Evolutionary conservation across 2,113 vertebrate species (phyloP).

Genomic region (Alligator sinensis): DNA sequence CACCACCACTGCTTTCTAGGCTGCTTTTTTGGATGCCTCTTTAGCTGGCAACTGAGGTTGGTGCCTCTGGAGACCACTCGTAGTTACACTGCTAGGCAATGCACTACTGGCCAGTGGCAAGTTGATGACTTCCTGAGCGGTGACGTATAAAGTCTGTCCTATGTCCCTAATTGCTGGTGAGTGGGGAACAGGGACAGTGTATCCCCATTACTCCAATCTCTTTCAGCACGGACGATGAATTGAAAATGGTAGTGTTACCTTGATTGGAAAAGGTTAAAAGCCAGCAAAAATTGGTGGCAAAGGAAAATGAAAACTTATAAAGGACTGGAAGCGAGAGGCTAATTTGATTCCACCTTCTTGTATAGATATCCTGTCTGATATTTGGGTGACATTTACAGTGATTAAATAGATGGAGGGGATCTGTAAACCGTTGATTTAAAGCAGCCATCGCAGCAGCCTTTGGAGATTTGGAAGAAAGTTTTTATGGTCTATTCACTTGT

Average conservation of each 20-base stretch:
- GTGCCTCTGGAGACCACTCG: no score
- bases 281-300: not conserved
- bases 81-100: no score
- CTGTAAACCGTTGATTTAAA: conserved; percentile 11
- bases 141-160: not conserved
- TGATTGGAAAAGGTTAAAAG: not conserved
- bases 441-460: not conserved
- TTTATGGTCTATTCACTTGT: conserved; percentile 21
- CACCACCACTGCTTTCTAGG: no score
- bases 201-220: not conserved
- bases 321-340: not conserved
- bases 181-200: not conserved
- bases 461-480: not conserved
- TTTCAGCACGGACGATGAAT: not conserved
- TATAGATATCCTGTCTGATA: conserved; percentile 18
- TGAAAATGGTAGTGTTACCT: not conserved
- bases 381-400: conserved; percentile 47
- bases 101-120: no score
- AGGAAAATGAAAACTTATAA: not conserved
- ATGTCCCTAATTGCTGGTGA: not conserved
- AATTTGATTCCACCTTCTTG: not conserved
- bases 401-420: conserved; percentile 25
- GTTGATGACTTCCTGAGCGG: no score
- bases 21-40: no score
- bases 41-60: no score